These are phyloP conservation scores for Pandemis cinnamomeana DNA, from an alignment of 2,888 invertebrate species.

Conservation along the genomic window DNA sequence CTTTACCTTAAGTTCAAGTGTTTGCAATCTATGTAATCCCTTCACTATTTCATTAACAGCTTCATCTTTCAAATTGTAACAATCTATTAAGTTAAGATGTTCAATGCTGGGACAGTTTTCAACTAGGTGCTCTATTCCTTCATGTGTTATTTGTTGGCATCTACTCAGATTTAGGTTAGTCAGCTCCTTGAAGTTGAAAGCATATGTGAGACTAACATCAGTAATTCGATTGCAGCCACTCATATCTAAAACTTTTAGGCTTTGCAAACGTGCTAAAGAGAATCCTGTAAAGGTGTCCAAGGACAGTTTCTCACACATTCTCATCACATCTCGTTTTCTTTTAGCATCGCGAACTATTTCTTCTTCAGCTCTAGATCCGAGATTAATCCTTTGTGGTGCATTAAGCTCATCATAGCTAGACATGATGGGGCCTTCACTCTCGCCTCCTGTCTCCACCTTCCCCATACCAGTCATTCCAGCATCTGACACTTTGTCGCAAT, in stretches of 20 bases:
- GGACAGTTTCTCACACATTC: constrained; percentile 84
- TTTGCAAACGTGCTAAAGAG: constrained; percentile 82
- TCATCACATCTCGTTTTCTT: constrained; percentile 86
- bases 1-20: constrained; percentile 84
- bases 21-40: constrained; percentile 78
- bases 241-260: constrained; percentile 86
- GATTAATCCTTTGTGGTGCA: constrained; percentile 75
- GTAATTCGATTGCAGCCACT: constrained; percentile 89
- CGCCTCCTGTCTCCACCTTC: constrained; percentile 66
- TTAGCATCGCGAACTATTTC: constrained; percentile 88
- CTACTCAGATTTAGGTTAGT: constrained; percentile 86
- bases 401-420: constrained; percentile 61
- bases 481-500: constrained; percentile 88
- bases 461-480: constrained; percentile 88
- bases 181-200: constrained; percentile 87
- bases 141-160: constrained; percentile 88
- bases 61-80: constrained; percentile 88
- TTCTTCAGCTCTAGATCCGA: constrained; percentile 88
- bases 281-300: constrained; percentile 75
- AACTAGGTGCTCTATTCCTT: constrained; percentile 86
- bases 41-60: constrained; percentile 73
- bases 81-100: constrained; percentile 87
- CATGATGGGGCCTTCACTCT: constrained; percentile 67
- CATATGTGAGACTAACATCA: constrained; percentile 88
- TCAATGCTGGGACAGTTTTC: constrained; percentile 89